Base-by-base conservation (phyloP, 2,797 vertebrate genomes). In the Rhinatrema bivittatum region DNA sequence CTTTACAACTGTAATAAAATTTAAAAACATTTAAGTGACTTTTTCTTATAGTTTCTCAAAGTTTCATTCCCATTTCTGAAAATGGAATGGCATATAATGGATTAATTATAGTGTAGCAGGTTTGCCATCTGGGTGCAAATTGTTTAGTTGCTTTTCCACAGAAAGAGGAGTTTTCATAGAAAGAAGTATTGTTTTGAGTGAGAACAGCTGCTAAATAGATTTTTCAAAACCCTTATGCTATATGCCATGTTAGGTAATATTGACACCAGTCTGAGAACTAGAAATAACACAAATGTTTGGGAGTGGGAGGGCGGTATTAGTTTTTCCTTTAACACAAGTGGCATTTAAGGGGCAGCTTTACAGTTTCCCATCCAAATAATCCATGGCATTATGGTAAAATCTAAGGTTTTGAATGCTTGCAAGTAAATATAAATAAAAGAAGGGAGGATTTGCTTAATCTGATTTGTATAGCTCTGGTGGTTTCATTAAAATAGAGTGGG, bases 401-500 rank as follows among this genome's bases (percentile, higher is more conserved):
- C 50, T 46, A 65, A 63, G 60, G 56, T 75, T 79, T 75, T 67
- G 57, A 20, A 42, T 76, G 68, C 65, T 78, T 74, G 60, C 61
- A 64, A 53, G 73, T 78, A 63, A 67, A 16, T 16, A 26, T 51
- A 39, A 54, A 64, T 64, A 55, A 30, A 6, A 52, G 33, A 54
- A 65, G 49, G 17, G 40, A 74, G 65, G 73, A 82, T 84, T 81
- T 78, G 70, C 69, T 76, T 79, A 81, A 81, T 82, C 78, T 81
- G 78, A 81, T 80, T 85, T 89, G 92, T 85, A 89, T 87, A 86
- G 85, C 91, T 93, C 89, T 87, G 95, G 91, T 84, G 87, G 86
- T 94, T 93, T 97, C 90, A 95, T 95, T 94, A 97, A 92, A 92
- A 84, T 86, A 89, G 82, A 90, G 80, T 72, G 69, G n/a, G 79